phyloP scores from a whole-genome alignment of 2,888 invertebrate genomes.

The Cyclophora punctaria region DNA sequence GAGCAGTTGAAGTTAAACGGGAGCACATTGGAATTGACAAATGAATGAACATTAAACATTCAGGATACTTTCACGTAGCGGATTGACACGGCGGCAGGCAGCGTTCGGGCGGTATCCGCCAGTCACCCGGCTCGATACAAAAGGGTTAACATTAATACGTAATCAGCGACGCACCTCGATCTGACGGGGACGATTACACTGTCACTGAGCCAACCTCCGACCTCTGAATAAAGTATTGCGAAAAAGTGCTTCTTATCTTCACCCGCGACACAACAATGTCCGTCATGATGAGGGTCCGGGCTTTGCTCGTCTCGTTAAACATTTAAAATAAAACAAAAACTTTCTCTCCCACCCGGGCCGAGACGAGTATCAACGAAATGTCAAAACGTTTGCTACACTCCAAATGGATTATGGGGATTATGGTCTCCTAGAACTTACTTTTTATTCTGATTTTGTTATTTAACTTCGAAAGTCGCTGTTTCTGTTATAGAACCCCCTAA shows the following conservation, averaged over 20 bases:
- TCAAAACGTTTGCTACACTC: slow-evolving; percentile 4
- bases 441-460: too few relatives aligned
- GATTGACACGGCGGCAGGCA: slow-evolving; percentile 46
- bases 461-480: too few relatives aligned
- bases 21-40: slow-evolving; percentile 43
- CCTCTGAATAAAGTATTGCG: slow-evolving; percentile 71
- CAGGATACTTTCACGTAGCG: slow-evolving; percentile 42
- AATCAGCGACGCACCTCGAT: slow-evolving; percentile 54
- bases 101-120: slow-evolving; percentile 31
- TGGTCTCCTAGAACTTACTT: too few relatives aligned
- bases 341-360: slow-evolving; percentile 1
- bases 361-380: slow-evolving; percentile 9
- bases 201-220: slow-evolving; percentile 65
- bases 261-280: slow-evolving; percentile 35
- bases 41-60: slow-evolving; percentile 70
- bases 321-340: slow-evolving; percentile 21
- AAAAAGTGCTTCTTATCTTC: slow-evolving; percentile 72
- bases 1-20: slow-evolving; percentile 1
- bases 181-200: slow-evolving; percentile 67
- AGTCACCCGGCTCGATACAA: slow-evolving; percentile 50
- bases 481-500: too few relatives aligned
- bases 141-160: slow-evolving; percentile 72
- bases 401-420: background rate
- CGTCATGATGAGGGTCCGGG: slow-evolving; percentile 62
- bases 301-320: slow-evolving; percentile 15